Conservation (phyloP, 2,888 invertebrate species). For the Dusona sp. region DNA sequence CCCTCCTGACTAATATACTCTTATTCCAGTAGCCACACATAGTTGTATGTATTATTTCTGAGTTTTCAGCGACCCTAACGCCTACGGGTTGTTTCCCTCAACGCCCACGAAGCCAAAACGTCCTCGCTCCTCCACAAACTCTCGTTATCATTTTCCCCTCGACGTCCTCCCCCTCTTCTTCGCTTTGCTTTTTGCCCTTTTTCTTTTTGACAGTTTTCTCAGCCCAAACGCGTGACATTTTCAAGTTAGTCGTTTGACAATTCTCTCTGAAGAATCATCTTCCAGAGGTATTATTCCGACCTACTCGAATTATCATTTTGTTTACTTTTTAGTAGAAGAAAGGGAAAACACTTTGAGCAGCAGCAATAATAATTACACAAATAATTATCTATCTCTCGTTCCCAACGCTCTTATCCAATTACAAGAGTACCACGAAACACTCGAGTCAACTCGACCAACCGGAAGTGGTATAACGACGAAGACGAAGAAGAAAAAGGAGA, state of each 20-base stretch:
- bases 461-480: neutral
- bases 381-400: neutral
- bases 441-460: slow-evolving; percentile 7
- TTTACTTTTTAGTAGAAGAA: neutral
- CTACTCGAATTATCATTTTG: neutral
- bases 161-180: slow-evolving; percentile 10
- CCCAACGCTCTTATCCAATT: slow-evolving; percentile 21
- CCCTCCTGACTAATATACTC: slow-evolving; percentile 56
- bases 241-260: slow-evolving; percentile 58
- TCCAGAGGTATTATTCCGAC: neutral
- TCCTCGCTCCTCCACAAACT: neutral
- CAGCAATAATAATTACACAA: neutral
- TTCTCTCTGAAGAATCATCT: slow-evolving; percentile 48
- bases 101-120: slow-evolving; percentile 49
- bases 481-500: neutral
- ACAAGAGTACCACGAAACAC: slow-evolving; percentile 35
- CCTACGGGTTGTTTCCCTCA: slow-evolving; percentile 60
- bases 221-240: slow-evolving; percentile 30
- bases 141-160: slow-evolving; percentile 31
- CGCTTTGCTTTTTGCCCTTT: slow-evolving; percentile 14
- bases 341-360: too few relatives aligned
- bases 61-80: slow-evolving; percentile 24
- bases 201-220: slow-evolving; percentile 16
- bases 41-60: neutral
- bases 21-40: neutral